Evolutionary conservation across 1,140 invertebrate genomes (phyloP).

Genomic region (Orussus abietinus): DNA sequence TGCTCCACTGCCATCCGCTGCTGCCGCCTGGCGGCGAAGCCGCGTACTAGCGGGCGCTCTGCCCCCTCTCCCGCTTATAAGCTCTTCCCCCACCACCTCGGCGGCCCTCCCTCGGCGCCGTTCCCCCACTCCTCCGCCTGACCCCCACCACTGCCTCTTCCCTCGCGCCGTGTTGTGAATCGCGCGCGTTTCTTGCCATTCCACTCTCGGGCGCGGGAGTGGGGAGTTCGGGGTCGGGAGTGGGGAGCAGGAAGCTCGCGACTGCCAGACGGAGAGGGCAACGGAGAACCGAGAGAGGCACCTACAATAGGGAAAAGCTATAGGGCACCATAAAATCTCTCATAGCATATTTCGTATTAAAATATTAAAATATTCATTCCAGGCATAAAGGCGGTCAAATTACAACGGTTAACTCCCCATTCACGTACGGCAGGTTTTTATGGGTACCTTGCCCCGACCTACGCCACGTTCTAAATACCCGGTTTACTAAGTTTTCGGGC

Average conservation of each 20-base stretch:
- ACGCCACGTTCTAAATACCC: conserved; percentile 42
- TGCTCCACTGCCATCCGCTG: conserved; percentile 31
- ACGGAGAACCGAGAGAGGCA: conserved; percentile 27
- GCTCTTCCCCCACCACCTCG: neutral
- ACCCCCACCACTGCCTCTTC: conserved; percentile 4
- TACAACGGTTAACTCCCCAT: conserved; percentile 43
- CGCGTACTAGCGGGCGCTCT: neutral
- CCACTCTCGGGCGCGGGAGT: neutral
- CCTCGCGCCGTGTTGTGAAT: conserved; percentile 17
- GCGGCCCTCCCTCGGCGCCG: neutral
- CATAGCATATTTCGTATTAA: conserved; percentile 53
- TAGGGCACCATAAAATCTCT: conserved; percentile 61
- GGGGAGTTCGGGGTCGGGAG: neutral
- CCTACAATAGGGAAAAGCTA: conserved; percentile 53
- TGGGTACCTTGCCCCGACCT: conserved; percentile 37
- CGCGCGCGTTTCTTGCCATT: conserved; percentile 11
- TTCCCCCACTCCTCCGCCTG: neutral
- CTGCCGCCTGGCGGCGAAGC: conserved; percentile 29
- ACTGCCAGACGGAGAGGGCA: conserved; percentile 23
- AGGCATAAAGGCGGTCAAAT: conserved; percentile 44
- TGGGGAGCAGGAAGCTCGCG: conserved; percentile 9
- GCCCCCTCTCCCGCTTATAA: conserved; percentile 7
- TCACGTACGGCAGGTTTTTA: conserved; percentile 32
- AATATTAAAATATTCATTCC: conserved; percentile 54
- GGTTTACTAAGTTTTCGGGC: conserved; percentile 22